phyloP scores from a whole-genome alignment of 2,113 vertebrate species.

The Otocyon megalotis region DNA sequence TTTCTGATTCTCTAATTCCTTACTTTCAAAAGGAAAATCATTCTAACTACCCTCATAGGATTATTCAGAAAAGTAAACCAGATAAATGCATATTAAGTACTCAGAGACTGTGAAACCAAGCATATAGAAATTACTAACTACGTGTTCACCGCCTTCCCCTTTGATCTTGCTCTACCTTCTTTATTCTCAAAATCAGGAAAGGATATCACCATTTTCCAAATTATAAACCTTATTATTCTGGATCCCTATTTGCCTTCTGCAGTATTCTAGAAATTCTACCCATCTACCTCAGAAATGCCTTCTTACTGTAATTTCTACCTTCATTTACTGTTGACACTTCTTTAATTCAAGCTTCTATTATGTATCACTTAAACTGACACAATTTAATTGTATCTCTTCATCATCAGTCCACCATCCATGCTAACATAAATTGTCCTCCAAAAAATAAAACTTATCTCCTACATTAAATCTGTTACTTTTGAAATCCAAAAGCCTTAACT shows the following conservation, averaged over 20 bases:
- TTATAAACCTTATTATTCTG: neutral
- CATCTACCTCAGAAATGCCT: neutral
- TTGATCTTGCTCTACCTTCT: neutral
- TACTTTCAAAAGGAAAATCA: conserved; percentile 16
- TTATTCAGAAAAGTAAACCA: neutral
- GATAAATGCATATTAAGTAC: neutral
- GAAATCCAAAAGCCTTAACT: neutral
- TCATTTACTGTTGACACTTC: neutral
- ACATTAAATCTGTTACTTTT: conserved; percentile 25
- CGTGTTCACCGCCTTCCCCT: neutral
- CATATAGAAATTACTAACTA: neutral
- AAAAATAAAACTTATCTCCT: neutral
- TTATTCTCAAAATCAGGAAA: conserved; percentile 10
- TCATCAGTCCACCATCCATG: neutral
- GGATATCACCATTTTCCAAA: neutral
- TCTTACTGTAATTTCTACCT: neutral
- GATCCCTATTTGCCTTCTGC: neutral
- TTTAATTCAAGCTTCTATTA: conserved; percentile 34
- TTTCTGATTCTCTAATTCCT: neutral
- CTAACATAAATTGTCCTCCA: neutral
- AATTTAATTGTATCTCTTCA: neutral
- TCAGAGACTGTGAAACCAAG: neutral
- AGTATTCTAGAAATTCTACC: neutral
- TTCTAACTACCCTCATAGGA: neutral
- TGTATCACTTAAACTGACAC: neutral